Evolutionary conservation across 92 coral and sea anemone species (phyloP).

Genomic region (Epizoanthus rinbou): DNA sequence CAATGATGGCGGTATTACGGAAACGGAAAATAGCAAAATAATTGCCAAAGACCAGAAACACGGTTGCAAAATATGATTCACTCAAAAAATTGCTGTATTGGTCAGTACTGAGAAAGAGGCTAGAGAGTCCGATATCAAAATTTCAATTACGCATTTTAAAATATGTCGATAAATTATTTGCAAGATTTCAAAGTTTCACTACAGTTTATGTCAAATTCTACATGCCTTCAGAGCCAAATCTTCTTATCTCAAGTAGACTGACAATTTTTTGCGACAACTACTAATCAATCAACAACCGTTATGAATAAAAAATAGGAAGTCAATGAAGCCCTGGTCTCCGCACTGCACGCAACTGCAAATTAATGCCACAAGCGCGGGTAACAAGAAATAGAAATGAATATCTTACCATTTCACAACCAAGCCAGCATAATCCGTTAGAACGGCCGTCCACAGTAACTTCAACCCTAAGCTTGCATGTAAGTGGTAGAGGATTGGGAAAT

Average conservation of each 20-base stretch:
- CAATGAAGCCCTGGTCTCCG: neutral
- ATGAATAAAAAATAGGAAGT: neutral
- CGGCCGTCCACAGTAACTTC: conserved; percentile 33
- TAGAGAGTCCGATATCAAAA: neutral
- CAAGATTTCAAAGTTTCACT: too few species aligned
- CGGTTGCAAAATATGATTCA: neutral
- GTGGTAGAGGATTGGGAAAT: conserved; percentile 32
- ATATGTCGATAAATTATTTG: too few species aligned
- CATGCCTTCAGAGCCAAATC: neutral
- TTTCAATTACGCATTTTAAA: too few species aligned
- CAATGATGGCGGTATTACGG: neutral
- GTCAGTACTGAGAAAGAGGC: too few species aligned
- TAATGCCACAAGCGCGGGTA: neutral
- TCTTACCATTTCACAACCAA: conserved; percentile 39
- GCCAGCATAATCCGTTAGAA: conserved; percentile 11
- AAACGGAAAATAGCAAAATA: conserved; percentile 1
- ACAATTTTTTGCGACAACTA: neutral
- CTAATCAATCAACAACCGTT: conserved; percentile 10
- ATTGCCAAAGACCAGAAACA: neutral
- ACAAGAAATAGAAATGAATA: neutral
- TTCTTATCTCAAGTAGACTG: neutral
- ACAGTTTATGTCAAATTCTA: too few species aligned
- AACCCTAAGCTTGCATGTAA: conserved; percentile 27
- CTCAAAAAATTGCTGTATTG: neutral
- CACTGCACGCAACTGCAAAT: conserved; percentile 7